A percentile compares a stretch with the other conserved stretches of the same genome.
Conservation (phyloP, 1,140 invertebrate genomes). For the Pseudomyrmex dendroicus region DNA sequence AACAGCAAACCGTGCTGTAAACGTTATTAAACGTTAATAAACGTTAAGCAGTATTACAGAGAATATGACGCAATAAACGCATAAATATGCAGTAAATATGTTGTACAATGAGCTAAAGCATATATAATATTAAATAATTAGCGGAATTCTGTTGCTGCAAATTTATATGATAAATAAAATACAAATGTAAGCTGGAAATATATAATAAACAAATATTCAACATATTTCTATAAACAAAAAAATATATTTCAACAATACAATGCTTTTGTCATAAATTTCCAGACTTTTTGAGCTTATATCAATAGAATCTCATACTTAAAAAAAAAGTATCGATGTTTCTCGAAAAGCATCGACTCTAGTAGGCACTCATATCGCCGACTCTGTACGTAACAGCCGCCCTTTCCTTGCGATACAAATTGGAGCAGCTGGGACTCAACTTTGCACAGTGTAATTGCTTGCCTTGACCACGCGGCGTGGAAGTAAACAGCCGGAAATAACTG, state of each 20-base stretch:
- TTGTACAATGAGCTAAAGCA: neutral
- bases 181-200: neutral
- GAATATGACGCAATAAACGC: slow-evolving; percentile 15
- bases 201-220: neutral
- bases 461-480: slow-evolving; percentile 33
- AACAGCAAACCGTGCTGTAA: slow-evolving; percentile 20
- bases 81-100: neutral
- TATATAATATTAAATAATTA: slow-evolving; percentile 11
- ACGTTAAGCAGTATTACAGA: slow-evolving; percentile 39
- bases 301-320: slow-evolving; percentile 12
- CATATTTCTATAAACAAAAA: neutral
- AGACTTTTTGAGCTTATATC: neutral
- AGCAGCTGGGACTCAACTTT: slow-evolving; percentile 19
- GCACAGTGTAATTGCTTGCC: slow-evolving; percentile 46
- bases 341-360: neutral
- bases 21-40: slow-evolving; percentile 55
- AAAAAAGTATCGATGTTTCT: neutral
- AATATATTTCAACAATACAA: neutral
- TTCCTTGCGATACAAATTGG: slow-evolving; percentile 32
- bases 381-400: slow-evolving; percentile 10
- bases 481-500: slow-evolving; percentile 42
- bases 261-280: neutral
- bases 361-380: neutral
- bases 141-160: neutral
- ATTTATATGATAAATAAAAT: slow-evolving; percentile 18